Evolutionary conservation across 2,797 vertebrate genomes (phyloP).

Genomic region (Cichlasoma orientale): DNA sequence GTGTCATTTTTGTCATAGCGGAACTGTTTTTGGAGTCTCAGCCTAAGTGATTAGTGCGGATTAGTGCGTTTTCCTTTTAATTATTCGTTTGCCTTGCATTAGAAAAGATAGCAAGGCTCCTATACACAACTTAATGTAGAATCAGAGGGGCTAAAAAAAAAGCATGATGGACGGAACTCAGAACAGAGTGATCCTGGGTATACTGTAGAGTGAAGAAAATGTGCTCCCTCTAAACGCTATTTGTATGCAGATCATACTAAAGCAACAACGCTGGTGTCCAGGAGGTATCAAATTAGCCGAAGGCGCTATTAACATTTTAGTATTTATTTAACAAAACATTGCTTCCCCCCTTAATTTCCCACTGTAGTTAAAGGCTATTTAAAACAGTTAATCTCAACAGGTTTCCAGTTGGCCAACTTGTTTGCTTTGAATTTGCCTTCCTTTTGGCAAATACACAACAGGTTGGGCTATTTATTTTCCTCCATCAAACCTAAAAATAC

Average conservation of each 20-base stretch:
- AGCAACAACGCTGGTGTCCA: background rate
- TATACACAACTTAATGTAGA: background rate
- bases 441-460: slow-evolving; percentile 4
- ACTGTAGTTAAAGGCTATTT: background rate
- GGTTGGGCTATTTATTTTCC: background rate
- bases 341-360: background rate
- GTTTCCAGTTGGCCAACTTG: slow-evolving; percentile 34
- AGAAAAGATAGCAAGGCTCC: background rate
- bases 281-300: background rate
- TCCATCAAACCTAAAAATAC: background rate
- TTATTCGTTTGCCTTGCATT: background rate
- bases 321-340: background rate
- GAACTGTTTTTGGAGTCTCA: background rate
- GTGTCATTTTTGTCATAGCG: background rate
- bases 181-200: too few species aligned
- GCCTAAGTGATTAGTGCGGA: background rate
- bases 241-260: background rate
- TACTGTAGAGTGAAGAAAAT: background rate
- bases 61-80: background rate
- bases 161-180: too few species aligned
- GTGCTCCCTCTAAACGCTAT: background rate
- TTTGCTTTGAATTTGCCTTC: slow-evolving; percentile 37
- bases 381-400: slow-evolving; percentile 43
- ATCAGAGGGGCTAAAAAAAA: background rate
- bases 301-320: background rate